Conservation (phyloP, 2,888 invertebrate species). For the Himalopsyche kuldschensis region DNA sequence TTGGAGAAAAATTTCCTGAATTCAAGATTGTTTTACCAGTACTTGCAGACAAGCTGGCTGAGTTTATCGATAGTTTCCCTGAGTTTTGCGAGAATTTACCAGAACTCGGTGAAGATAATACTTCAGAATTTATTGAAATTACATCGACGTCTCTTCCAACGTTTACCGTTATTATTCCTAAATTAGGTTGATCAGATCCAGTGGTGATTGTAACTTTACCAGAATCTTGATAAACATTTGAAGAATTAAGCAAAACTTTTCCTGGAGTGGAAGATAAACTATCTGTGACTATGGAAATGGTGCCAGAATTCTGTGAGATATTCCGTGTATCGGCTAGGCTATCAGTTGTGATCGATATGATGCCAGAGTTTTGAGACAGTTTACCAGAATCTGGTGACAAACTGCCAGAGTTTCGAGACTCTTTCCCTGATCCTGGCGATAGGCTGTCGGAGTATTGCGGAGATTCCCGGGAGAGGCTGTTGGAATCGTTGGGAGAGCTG, state of each 20-base stretch:
- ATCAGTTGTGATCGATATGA: neutral
- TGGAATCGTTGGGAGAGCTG: neutral
- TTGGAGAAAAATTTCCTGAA: slow-evolving; percentile 6
- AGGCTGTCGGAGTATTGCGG: slow-evolving; percentile 2
- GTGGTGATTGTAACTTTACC: slow-evolving; percentile 26
- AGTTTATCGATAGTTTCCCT: slow-evolving; percentile 18
- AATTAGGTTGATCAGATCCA: neutral
- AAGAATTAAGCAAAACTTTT: slow-evolving; percentile 10
- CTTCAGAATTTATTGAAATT: neutral
- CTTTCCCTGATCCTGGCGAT: slow-evolving; percentile 11
- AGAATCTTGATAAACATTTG: slow-evolving; percentile 1
- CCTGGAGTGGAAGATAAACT: neutral
- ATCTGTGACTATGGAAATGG: neutral
- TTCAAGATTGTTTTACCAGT: neutral
- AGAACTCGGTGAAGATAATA: slow-evolving; percentile 3
- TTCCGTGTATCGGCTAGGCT: neutral
- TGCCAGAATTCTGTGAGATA: neutral
- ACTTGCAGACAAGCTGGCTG: slow-evolving; percentile 14
- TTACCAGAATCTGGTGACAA: slow-evolving; percentile 18
- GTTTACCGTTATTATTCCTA: neutral
- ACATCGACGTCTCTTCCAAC: neutral
- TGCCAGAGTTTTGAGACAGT: slow-evolving; percentile 8
- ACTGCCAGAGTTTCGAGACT: slow-evolving; percentile 19
- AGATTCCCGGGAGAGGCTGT: neutral
- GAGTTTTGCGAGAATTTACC: slow-evolving; percentile 22